These are phyloP conservation scores for Pithys albifrons DNA, from an alignment of 2,113 vertebrate species.

Conservation along the genomic window DNA sequence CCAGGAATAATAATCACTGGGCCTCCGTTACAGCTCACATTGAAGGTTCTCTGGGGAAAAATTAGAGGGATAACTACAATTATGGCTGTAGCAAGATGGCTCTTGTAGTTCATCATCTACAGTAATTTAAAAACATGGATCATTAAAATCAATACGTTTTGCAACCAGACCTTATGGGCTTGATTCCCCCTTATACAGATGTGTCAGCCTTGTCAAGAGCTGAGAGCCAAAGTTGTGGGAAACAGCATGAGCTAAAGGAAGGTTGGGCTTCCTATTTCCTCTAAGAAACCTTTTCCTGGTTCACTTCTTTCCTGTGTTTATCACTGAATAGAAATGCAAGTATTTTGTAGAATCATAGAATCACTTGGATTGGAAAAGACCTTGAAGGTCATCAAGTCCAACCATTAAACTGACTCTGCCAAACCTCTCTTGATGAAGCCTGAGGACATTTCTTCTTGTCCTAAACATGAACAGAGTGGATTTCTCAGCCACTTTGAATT, in stretches of 20 bases:
- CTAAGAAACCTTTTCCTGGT: background rate
- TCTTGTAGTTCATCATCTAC: background rate
- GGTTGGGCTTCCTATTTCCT: background rate
- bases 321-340: background rate
- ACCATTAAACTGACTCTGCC: background rate
- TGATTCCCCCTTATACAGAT: background rate
- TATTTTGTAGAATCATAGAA: background rate
- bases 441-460: background rate
- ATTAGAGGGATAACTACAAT: background rate
- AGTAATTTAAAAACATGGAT: background rate
- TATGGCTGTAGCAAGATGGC: background rate
- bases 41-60: background rate
- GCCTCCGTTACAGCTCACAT: background rate
- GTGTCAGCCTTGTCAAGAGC: background rate
- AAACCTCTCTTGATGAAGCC: background rate
- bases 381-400: background rate
- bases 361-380: background rate
- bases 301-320: background rate
- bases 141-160: slow-evolving; percentile 22
- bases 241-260: background rate
- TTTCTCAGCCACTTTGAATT: background rate
- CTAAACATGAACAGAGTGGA: background rate
- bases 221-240: background rate
- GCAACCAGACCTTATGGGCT: background rate
- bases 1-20: background rate